phyloP scores from a whole-genome alignment of 2,888 invertebrate species.

The Athetis lepigone region DNA sequence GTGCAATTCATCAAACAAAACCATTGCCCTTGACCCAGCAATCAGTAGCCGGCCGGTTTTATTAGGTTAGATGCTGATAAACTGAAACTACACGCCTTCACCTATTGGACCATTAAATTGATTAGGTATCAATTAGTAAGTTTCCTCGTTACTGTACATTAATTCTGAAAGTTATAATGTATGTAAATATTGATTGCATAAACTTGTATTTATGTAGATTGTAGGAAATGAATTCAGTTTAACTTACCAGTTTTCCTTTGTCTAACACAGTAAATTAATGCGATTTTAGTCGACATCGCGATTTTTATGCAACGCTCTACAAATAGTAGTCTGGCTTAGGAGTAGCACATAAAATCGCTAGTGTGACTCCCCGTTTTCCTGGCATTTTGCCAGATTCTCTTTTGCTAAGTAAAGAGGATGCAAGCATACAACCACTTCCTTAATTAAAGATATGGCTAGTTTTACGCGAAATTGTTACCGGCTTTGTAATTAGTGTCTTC shows the following conservation, averaged over 20 bases:
- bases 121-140: slow-evolving; percentile 41
- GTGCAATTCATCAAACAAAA: slow-evolving; percentile 16
- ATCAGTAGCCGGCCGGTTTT: slow-evolving; percentile 6
- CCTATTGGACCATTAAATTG: slow-evolving; percentile 20
- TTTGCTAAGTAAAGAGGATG: slow-evolving; percentile 37
- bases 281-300: background rate
- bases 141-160: slow-evolving; percentile 26
- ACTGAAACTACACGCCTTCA: slow-evolving; percentile 16
- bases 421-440: slow-evolving; percentile 31
- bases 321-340: slow-evolving; percentile 9
- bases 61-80: slow-evolving; percentile 31
- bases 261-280: background rate
- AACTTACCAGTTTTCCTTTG: too few relatives aligned
- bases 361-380: slow-evolving; percentile 10
- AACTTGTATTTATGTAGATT: slow-evolving; percentile 32
- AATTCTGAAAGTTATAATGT: slow-evolving; percentile 20
- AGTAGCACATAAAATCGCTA: slow-evolving; percentile 22
- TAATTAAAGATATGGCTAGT: slow-evolving; percentile 37
- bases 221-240: too few relatives aligned
- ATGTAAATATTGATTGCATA: slow-evolving; percentile 15
- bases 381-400: slow-evolving; percentile 35
- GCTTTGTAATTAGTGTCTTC: slow-evolving; percentile 17
- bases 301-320: background rate
- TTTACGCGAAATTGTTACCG: slow-evolving; percentile 31
- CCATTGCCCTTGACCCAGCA: slow-evolving; percentile 38